These are phyloP conservation scores for Thecophora atra DNA, from an alignment of 2,888 invertebrate genomes.

Conservation along the genomic window DNA sequence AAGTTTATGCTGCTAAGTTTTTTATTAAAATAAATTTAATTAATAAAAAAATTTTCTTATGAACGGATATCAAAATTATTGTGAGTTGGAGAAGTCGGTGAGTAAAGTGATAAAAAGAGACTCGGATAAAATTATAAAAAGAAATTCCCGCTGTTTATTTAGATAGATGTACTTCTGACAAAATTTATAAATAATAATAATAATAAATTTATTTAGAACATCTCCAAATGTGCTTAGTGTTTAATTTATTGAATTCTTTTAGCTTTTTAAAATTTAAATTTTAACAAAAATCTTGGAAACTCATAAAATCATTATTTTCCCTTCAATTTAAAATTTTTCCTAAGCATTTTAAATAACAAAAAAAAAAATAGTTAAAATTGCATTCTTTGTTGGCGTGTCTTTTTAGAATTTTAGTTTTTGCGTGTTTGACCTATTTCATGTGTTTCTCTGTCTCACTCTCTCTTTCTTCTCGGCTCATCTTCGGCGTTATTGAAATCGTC, in stretches of 20 bases:
- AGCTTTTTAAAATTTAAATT: not conserved
- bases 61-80: slow-evolving; percentile 56
- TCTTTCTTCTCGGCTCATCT: not conserved
- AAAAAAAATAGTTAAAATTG: no score
- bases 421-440: slow-evolving; percentile 21
- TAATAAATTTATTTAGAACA: no score
- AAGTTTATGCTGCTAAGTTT: not conserved
- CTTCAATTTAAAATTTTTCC: no score
- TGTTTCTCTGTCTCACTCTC: not conserved
- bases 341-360: no score
- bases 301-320: no score
- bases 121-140: not conserved
- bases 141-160: no score
- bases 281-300: not conserved
- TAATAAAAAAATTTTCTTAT: not conserved
- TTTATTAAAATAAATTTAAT: not conserved
- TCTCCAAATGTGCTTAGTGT: no score
- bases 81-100: slow-evolving; percentile 61
- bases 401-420: not conserved
- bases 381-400: not conserved
- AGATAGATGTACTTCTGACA: no score
- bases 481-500: not conserved
- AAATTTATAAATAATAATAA: no score
- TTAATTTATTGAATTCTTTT: no score
- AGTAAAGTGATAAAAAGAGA: slow-evolving; percentile 31